Conservation (phyloP, 2,113 vertebrate species). For the Elaphurus davidianus region DNA sequence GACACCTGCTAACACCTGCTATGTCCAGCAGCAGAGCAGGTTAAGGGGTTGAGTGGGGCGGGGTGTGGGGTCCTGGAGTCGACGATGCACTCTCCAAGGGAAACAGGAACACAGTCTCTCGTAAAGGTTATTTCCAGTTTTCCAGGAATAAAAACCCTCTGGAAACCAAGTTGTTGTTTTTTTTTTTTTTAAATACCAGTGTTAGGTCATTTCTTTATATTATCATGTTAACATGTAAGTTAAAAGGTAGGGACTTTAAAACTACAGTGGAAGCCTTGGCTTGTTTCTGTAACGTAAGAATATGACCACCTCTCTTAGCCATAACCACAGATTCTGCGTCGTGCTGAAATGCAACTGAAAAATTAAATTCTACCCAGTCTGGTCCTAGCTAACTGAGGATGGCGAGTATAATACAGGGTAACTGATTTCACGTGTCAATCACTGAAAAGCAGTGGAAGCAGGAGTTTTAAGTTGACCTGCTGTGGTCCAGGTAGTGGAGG, state of each 20-base stretch:
- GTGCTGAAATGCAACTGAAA: slow-evolving; percentile 22
- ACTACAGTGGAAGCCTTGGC: background rate
- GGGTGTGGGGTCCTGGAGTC: fast-evolving
- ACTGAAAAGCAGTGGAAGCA: background rate
- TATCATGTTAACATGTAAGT: background rate
- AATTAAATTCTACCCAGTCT: slow-evolving; percentile 18
- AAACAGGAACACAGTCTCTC: background rate
- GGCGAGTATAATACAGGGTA: background rate
- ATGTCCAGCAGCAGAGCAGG: no score
- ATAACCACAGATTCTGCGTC: background rate
- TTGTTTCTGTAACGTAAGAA: background rate
- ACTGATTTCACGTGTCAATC: background rate
- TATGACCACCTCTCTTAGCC: background rate
- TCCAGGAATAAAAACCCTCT: background rate
- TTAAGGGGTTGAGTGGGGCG: background rate
- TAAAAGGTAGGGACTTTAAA: background rate
- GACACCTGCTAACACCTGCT: background rate
- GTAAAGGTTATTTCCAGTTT: background rate
- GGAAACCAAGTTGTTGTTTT: background rate
- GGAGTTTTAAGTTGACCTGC: background rate
- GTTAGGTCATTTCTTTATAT: background rate
- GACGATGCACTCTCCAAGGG: background rate
- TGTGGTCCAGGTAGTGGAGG: background rate
- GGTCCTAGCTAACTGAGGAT: background rate
- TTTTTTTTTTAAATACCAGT: background rate